A percentile compares a stretch with the other conserved stretches of the same genome.
Evolutionary conservation across 1,140 invertebrate genomes (phyloP).

Genomic region (Pantala flavescens): DNA sequence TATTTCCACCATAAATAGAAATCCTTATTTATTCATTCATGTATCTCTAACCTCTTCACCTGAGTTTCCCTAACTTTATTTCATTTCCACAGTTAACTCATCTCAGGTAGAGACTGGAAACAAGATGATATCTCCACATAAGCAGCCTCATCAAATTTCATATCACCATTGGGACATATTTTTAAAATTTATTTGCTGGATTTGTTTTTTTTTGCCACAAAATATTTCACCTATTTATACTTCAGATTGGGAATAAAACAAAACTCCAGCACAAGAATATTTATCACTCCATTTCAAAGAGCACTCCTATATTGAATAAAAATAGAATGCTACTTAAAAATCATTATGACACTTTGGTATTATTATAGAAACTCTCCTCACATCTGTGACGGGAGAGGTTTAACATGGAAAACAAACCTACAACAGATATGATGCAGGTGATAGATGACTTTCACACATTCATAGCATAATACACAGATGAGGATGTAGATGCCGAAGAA

Average conservation of each 20-base stretch:
- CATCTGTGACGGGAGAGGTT: neutral
- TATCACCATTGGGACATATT: too few species aligned
- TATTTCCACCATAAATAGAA: too few species aligned
- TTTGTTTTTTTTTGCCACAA: neutral
- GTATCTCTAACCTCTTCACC: too few species aligned
- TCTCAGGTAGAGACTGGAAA: too few species aligned
- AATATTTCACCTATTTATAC: neutral
- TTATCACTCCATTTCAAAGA: neutral
- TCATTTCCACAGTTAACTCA: too few species aligned
- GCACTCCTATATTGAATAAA: neutral
- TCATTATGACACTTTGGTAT: neutral
- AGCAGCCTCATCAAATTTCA: too few species aligned
- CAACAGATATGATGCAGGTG: neutral
- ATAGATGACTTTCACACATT: conserved; percentile 15
- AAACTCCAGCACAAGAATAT: neutral
- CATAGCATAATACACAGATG: conserved; percentile 18
- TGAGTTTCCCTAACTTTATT: too few species aligned
- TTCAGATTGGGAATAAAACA: neutral
- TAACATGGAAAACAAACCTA: neutral
- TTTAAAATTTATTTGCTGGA: too few species aligned
- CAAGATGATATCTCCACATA: too few species aligned
- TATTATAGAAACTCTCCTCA: neutral
- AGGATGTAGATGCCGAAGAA: neutral
- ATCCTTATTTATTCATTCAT: too few species aligned
- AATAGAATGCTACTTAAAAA: neutral